Evolutionary conservation across 2,888 invertebrate species (phyloP), one percentile per base, ranked within the genome.

Genomic region (Netelia melanura): DNA sequence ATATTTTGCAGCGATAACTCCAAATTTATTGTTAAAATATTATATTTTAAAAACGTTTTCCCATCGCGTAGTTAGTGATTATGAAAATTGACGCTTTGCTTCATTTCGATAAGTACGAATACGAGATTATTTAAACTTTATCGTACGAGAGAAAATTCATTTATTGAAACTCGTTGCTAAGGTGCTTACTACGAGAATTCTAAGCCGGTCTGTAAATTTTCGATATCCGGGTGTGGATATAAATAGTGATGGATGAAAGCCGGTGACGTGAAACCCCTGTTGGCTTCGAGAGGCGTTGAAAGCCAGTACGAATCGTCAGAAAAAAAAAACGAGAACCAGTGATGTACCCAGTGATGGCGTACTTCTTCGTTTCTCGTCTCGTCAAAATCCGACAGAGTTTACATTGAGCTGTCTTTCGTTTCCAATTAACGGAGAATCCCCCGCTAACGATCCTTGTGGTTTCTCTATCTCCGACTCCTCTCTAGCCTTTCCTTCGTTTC

Each of bases 351-450:
- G 25, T 14, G 54, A 14, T 25, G 54, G 25, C 25, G 8, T 54
- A 3, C 23, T 23, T 61, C 10, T n/a, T 3, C 25, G 1, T 17
- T 58, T 48, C 11, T 38, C 67, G 43, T 25, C 3, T 58, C 58
- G 44, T 77, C 76, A 77, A 67, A 58, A 65, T 17, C 64, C 21
- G 10, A n/a, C 56, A 58, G 56, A 38, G 10, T 77, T 67, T 83
- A 74, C 58, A 52, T 54, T 61, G 61, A 64, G 71, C 30, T 67
- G 44, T 70, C 70, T 83, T 68, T 72, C 76, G 70, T 78, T 62
- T 68, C 68, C 70, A 72, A 76, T 83, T 72, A 83, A 85, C 76
- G 71, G 71, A 75, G 74, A 48, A 48, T 48, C 48, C 48, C 23
- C 58, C 54, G 61, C 75, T 62, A 86, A 72, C 65, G 65, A 74